phyloP scores from a whole-genome alignment of 2,797 vertebrate genomes.

The Threskiornis aethiopicus region DNA sequence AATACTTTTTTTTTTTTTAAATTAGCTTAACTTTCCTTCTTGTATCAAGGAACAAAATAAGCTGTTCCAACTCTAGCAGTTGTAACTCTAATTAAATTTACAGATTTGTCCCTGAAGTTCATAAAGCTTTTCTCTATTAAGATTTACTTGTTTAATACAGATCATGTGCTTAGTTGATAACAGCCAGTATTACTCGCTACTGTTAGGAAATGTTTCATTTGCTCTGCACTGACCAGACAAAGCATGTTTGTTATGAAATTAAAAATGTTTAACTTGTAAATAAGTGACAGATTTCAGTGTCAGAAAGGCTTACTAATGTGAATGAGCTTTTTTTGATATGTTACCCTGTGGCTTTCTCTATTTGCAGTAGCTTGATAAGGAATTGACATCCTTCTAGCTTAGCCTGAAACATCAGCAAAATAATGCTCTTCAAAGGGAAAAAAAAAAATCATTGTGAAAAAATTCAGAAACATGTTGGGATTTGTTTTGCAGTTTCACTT shows the following conservation, averaged over 20 bases:
- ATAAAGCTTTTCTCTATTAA: neutral
- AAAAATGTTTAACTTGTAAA: neutral
- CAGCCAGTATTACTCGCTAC: neutral
- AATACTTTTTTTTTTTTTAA: neutral
- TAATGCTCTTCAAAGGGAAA: neutral
- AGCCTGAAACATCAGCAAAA: neutral
- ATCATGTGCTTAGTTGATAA: neutral
- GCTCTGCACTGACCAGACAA: neutral
- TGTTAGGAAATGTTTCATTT: neutral
- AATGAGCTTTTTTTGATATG: neutral
- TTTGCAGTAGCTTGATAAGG: neutral
- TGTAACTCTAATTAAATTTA: neutral
- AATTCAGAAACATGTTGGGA: fast-evolving
- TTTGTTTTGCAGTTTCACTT: neutral
- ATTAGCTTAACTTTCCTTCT: neutral
- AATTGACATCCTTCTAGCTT: neutral
- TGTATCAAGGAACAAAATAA: neutral
- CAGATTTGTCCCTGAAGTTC: neutral
- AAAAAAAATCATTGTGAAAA: neutral
- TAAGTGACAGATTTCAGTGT: neutral
- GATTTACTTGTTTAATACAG: neutral
- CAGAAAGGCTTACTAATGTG: neutral
- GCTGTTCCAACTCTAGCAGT: neutral
- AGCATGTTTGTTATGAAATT: neutral
- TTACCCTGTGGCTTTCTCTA: neutral